phyloP scores from a whole-genome alignment of 2,888 invertebrate species.

The Trachelus troglodyta region DNA sequence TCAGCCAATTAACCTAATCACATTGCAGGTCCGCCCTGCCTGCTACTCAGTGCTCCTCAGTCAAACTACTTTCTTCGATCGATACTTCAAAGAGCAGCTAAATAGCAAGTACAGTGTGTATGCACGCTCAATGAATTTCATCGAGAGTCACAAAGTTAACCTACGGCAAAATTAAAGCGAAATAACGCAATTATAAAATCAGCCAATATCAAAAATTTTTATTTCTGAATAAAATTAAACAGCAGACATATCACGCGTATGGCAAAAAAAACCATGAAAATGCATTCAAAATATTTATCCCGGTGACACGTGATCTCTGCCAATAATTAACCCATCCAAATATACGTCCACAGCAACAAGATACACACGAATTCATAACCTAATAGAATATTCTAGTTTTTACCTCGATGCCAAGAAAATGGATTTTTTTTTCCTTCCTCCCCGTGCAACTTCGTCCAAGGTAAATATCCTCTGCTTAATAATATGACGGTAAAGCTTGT shows the following conservation, averaged over 20 bases:
- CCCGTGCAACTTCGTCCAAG: background rate
- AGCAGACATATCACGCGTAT: background rate
- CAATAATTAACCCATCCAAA: background rate
- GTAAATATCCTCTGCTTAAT: background rate
- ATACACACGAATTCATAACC: background rate
- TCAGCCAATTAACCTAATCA: slow-evolving; percentile 53
- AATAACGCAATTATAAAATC: background rate
- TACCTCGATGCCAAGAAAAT: slow-evolving; percentile 18
- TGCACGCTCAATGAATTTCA: background rate
- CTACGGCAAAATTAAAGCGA: background rate
- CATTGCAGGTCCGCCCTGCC: slow-evolving; percentile 30
- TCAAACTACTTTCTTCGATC: background rate
- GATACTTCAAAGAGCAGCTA: background rate
- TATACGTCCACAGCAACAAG: background rate
- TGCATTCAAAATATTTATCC: background rate
- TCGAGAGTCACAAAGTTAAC: background rate
- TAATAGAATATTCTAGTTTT: background rate
- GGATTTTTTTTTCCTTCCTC: slow-evolving; percentile 21
- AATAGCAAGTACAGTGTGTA: background rate
- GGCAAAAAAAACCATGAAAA: no score
- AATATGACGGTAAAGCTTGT: background rate
- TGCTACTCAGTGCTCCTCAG: background rate
- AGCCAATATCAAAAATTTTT: background rate
- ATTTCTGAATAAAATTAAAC: background rate
- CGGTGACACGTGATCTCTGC: background rate